phyloP scores from a whole-genome alignment of 2,797 vertebrate genomes.

The Erpetoichthys calabaricus region DNA sequence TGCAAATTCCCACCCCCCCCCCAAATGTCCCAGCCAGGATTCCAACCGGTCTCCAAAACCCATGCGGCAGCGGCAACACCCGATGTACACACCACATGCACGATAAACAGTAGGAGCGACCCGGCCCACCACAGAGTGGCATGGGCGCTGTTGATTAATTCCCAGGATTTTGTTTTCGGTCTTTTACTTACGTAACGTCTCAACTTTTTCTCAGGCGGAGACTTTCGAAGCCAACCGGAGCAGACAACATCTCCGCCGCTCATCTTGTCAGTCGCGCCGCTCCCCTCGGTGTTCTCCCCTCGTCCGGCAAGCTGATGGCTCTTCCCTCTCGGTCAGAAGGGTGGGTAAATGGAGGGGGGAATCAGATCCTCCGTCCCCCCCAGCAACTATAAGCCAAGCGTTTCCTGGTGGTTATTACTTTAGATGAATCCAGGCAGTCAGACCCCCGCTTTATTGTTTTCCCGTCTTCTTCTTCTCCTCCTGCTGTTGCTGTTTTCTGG shows the following conservation, averaged over 20 bases:
- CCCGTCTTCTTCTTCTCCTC: no score
- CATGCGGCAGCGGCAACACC: neutral
- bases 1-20: no score
- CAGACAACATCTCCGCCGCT: constrained; percentile 90
- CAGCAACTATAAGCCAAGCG: no score
- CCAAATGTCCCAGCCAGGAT: neutral
- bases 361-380: neutral
- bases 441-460: no score
- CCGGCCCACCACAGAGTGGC: neutral
- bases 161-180: neutral
- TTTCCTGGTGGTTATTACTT: no score
- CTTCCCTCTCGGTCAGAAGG: neutral
- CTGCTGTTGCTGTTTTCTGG: no score
- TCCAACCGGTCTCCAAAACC: neutral
- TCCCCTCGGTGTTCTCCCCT: neutral
- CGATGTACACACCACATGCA: neutral
- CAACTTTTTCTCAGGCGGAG: constrained; percentile 97
- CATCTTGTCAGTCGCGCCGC: constrained; percentile 47
- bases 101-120: neutral
- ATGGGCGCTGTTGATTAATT: neutral
- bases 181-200: constrained; percentile 93
- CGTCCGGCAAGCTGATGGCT: no score
- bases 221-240: constrained; percentile 92
- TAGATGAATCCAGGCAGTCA: no score
- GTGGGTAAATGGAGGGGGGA: neutral